These are phyloP conservation scores for Erpobdella octoculata DNA, from an alignment of 2,888 invertebrate genomes.

Conservation along the genomic window DNA sequence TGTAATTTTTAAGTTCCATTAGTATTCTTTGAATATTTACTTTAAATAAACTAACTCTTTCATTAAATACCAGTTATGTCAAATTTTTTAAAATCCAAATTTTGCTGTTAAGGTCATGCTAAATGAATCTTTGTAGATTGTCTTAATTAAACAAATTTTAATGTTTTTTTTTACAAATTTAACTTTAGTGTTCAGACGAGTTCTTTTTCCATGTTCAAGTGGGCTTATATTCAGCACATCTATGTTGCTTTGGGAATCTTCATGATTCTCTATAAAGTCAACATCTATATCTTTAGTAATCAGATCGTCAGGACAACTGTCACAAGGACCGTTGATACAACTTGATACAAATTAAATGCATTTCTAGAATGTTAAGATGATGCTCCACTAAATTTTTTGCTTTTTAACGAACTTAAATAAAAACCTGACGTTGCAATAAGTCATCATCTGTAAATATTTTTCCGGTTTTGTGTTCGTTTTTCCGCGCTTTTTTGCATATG, in stretches of 20 bases:
- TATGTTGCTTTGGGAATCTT: background rate
- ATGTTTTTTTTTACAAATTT: background rate
- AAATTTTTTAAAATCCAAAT: background rate
- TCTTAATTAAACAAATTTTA: background rate
- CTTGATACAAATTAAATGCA: no score
- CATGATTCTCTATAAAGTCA: background rate
- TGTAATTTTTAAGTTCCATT: no score
- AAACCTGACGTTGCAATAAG: no score
- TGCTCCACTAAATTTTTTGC: no score
- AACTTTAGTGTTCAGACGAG: background rate
- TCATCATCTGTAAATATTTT: no score
- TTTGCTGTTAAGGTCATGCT: background rate
- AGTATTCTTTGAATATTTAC: background rate
- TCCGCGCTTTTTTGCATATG: no score
- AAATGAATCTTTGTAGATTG: background rate
- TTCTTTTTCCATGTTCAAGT: background rate
- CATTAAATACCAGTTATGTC: background rate
- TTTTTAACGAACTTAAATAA: no score
- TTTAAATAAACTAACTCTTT: background rate
- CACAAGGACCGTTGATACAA: background rate
- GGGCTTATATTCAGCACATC: slow-evolving; percentile 13
- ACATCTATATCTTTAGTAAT: background rate
- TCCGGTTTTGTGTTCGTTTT: no score
- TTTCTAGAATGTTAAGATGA: no score
- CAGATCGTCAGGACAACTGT: background rate